Evolutionary conservation across 1,140 invertebrate genomes (phyloP).

Genomic region (Conopomorpha cramerella): DNA sequence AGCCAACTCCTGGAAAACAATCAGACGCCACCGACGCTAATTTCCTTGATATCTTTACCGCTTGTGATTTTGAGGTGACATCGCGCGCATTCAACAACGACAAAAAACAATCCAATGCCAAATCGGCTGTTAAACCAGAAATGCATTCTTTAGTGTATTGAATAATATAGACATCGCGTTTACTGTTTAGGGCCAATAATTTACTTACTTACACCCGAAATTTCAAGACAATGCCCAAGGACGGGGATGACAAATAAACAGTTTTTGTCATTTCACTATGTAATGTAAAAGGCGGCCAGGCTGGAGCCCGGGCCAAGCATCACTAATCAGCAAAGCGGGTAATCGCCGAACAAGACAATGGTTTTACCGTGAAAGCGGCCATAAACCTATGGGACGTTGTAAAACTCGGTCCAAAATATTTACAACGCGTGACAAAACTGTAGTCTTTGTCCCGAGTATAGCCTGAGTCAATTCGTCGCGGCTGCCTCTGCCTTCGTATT

Average conservation of each 20-base stretch:
- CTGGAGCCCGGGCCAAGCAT: constrained; percentile 7
- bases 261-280: no score
- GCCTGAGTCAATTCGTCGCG: constrained; percentile 38
- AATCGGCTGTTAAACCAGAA: no score
- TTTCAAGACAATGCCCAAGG: not conserved
- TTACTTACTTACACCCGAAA: no score
- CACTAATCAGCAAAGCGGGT: constrained; percentile 22
- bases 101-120: not conserved
- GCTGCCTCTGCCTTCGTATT: no score
- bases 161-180: not conserved
- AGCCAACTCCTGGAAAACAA: not conserved
- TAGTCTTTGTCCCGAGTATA: constrained; percentile 34
- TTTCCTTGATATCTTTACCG: not conserved
- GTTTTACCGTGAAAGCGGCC: constrained; percentile 34
- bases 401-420: constrained; percentile 52
- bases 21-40: not conserved
- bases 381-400: constrained; percentile 37
- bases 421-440: constrained; percentile 49
- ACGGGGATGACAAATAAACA: not conserved
- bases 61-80: not conserved
- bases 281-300: no score
- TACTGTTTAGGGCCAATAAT: no score
- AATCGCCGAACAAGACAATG: constrained; percentile 24
- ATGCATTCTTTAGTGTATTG: not conserved
- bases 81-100: not conserved